Conservation (phyloP, 2,797 vertebrate species). For the Sebastes miniatus region DNA sequence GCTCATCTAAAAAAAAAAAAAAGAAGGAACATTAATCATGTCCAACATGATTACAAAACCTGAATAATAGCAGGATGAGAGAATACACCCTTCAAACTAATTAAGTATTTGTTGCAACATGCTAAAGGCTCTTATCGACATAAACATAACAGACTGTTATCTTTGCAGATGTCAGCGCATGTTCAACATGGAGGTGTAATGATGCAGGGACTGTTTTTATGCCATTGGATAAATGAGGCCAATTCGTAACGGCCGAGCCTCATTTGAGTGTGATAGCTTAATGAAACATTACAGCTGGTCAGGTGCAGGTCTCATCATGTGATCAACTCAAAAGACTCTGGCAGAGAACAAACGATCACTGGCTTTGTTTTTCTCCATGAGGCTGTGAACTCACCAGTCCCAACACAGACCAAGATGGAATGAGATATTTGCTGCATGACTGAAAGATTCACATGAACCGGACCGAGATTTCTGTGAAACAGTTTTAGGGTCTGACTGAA, state of each 20-base stretch:
- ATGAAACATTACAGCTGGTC: not conserved
- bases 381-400: not conserved
- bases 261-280: not conserved
- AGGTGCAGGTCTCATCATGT: not conserved
- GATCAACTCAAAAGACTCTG: not conserved
- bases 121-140: not conserved
- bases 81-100: not conserved
- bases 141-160: not conserved
- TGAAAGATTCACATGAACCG: not conserved
- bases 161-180: not conserved
- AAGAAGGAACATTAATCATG: not conserved
- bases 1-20: not conserved
- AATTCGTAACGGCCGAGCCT: not conserved
- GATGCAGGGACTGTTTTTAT: not conserved
- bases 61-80: not conserved
- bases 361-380: not conserved
- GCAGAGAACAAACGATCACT: not conserved
- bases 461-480: not conserved
- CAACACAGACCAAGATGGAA: not conserved
- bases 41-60: not conserved
- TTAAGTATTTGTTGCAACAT: not conserved
- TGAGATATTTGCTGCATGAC: conserved; percentile 1
- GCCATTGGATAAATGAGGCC: not conserved
- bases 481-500: not conserved
- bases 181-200: not conserved